Base-by-base conservation (phyloP, 2,888 invertebrate species). In the Drosophila multiciliata region DNA sequence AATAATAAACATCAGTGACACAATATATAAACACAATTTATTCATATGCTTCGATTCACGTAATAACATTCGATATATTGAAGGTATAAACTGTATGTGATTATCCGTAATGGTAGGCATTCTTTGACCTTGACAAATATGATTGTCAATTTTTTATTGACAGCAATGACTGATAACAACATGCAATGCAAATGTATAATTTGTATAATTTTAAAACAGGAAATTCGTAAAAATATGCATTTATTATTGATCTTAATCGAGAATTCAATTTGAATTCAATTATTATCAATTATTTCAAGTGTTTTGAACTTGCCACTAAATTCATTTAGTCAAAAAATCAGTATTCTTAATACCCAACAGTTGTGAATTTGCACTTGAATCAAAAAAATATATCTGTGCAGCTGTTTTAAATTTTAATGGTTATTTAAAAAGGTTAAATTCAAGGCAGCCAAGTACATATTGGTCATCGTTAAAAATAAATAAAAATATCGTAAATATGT, bases 1-100 rank as follows among this genome's bases (percentile, higher is more conserved):
- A 89, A 81, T 50, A 6, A 40, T 53, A 20, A 59, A 35, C 29
- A 58, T 8, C 42, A 35, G 26, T 40, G 65, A 17, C 40, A 54
- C 29, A 29, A 48, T 45, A 35, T n/a, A 40, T 35, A 52, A 26
- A 48, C 42, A 29, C 2, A 8, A 23, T 2, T 58, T 17, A 42
- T 53, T 50, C 62, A 48, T 54, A 29, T 15, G 33, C 26, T 29
- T 33, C 15, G 23, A 33, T 38, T 52, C 45, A n/a, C 50, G 26
- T 42, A 36, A 35, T 53, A 23, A 6, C 38, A 8, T 55, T 36
- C n/a, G 20, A 45, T 15, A 35, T 26, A 36, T 49, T 23, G 54
- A 78, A 58, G 61, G 36, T n/a, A 53, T 45, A 2, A 49, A n/a
- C 33, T n/a, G 32, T 15, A 23, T 42, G 12, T 17, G 26, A 23